phyloP scores from a whole-genome alignment of 2,113 vertebrate genomes.

The Solenodon paradoxus region DNA sequence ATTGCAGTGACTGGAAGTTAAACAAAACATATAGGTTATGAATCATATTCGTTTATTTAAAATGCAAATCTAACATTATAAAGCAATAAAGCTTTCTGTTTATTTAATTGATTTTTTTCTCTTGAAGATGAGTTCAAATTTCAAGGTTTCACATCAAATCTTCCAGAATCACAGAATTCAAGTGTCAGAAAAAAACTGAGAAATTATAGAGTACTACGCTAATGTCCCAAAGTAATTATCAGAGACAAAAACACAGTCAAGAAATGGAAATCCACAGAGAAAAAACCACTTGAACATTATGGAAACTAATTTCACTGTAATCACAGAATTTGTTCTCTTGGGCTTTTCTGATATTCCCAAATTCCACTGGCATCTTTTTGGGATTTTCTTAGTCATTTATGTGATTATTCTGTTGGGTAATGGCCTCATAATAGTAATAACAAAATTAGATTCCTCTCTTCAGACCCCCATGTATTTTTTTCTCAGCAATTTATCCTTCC shows the following conservation, averaged over 20 bases:
- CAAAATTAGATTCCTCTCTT: background rate
- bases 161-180: background rate
- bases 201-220: background rate
- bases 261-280: background rate
- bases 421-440: constrained; percentile 7
- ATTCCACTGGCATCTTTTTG: constrained; percentile 20
- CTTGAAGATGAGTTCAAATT: background rate
- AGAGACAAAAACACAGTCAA: background rate
- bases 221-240: background rate
- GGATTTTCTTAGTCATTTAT: constrained; percentile 19
- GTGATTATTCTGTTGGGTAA: constrained; percentile 3
- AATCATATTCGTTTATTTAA: background rate
- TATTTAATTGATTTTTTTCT: background rate
- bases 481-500: constrained; percentile 27
- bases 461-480: constrained; percentile 20
- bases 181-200: background rate
- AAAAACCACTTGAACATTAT: background rate
- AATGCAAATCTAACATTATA: background rate
- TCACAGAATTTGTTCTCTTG: constrained; percentile 24
- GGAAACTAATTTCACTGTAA: background rate
- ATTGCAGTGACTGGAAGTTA: background rate
- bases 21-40: background rate
- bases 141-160: background rate
- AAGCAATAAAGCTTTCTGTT: no score
- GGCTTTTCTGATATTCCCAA: constrained; percentile 28